These are phyloP conservation scores for Enteromius treurensis DNA, from an alignment of 2,797 vertebrate genomes.

Conservation along the genomic window DNA sequence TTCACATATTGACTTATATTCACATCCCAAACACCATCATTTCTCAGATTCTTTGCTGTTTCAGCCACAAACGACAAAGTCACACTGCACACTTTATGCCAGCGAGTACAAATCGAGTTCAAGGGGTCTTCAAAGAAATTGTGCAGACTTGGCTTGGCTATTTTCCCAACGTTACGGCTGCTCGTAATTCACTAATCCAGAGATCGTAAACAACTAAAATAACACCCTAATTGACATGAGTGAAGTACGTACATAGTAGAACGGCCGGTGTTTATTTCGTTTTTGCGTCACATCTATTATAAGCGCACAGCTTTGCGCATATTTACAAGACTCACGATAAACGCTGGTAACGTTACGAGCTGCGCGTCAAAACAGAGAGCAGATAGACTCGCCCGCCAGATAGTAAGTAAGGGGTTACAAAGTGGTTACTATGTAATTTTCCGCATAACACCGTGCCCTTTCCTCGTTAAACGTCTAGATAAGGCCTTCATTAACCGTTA, in stretches of 20 bases:
- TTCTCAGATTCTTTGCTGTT: neutral
- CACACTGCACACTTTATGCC: neutral
- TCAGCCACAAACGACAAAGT: neutral
- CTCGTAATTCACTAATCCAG: neutral
- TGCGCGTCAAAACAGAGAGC: neutral
- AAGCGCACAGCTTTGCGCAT: constrained; percentile 17
- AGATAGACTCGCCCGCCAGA: neutral
- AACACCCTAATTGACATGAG: neutral
- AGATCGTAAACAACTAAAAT: constrained; percentile 11
- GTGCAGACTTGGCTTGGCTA: constrained; percentile 6
- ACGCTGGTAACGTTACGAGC: neutral
- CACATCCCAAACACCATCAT: neutral
- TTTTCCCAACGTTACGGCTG: constrained; percentile 17
- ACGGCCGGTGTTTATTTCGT: neutral
- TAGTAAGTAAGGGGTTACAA: constrained; percentile 19
- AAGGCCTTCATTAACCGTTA: constrained; percentile 25
- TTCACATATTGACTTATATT: neutral
- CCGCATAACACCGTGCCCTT: neutral
- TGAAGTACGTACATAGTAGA: neutral
- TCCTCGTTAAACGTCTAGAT: neutral
- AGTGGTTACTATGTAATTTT: neutral
- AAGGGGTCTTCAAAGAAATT: constrained; percentile 21
- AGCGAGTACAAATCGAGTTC: neutral
- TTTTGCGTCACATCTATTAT: constrained; percentile 35
- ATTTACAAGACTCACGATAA: neutral